Evolutionary conservation across 2,888 invertebrate species (phyloP).

Genomic region (Thereva unica): DNA sequence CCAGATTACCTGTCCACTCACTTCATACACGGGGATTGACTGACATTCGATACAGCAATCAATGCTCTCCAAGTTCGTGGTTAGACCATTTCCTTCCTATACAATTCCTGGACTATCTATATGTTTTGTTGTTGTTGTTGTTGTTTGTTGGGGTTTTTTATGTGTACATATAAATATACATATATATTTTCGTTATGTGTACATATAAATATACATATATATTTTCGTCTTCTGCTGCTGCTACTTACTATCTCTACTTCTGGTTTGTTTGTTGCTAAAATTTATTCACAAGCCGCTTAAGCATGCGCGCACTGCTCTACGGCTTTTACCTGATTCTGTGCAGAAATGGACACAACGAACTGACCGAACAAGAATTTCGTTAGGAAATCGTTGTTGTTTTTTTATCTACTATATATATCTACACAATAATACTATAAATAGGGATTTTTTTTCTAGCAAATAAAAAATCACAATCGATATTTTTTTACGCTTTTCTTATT

Average conservation of each 20-base stretch:
- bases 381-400: background rate
- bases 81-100: constrained; percentile 33
- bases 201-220: too few relatives aligned
- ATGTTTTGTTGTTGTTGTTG: too few relatives aligned
- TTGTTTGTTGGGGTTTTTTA: too few relatives aligned
- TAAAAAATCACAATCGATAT: too few relatives aligned
- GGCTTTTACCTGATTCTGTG: background rate
- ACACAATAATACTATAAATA: background rate
- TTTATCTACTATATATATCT: background rate
- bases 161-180: too few relatives aligned
- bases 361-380: background rate
- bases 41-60: constrained; percentile 29
- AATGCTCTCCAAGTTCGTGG: constrained; percentile 23
- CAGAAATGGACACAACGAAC: constrained; percentile 1
- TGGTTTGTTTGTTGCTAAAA: too few relatives aligned
- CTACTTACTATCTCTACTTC: background rate
- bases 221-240: background rate
- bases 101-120: too few relatives aligned
- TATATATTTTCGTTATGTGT: background rate
- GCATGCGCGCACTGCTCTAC: constrained; percentile 3
- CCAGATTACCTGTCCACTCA: constrained; percentile 26
- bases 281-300: background rate
- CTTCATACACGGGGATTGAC: constrained; percentile 23
- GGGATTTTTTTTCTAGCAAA: too few relatives aligned
- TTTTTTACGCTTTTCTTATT: too few relatives aligned